Base-by-base conservation (phyloP, 2,113 vertebrate species). In the Patagioenas fasciata region DNA sequence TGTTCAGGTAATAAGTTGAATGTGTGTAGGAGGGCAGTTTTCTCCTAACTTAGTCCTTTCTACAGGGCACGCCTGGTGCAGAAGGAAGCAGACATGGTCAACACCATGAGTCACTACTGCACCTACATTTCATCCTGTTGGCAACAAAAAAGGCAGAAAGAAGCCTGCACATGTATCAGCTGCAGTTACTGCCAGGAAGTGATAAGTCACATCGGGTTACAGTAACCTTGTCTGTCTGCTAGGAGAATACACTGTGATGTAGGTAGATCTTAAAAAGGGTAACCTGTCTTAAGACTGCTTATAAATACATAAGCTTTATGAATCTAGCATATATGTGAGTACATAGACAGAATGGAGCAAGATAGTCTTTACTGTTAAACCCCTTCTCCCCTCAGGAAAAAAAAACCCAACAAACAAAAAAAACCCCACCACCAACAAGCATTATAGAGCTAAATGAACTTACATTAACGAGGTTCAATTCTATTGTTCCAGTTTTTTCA, bases 381-480 rank as follows among this genome's bases (percentile, higher is more conserved):
- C 6, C 11, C 14, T 17, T 8, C 6, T 15, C 13, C 24, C 1
- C 2, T 47, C 44, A 47, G 40, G 14, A 40, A 47, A 47, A 47
- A 44, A 44, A 42, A 42, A 42, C 17, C 9, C 9, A n/a, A 6
- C 23, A 24, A 31, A 48, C 3, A 44, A 7, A 7, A 54, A 62
- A 15, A 20, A 18, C 7, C 29, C 69, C 17, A 47, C 42, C 44
- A 47, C 19, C 42, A 44, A 38, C 15, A 75, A 54, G 3, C 6
- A 1, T 50, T 82, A 42, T 50, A 36, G 34, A 86, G 32, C 36
- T 54, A 54, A 78, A 50, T 40, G 31, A 57, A 98, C 98, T 97
- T 96, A 98, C 98, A 17, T 97, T 97, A 62, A 95, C 31, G 4
- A 98, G 96, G 84, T 98, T 88, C 42, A 98, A 77, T 88, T 98